Conservation (phyloP, 2,797 vertebrate genomes). For the Melanotaenia maccullochi region DNA sequence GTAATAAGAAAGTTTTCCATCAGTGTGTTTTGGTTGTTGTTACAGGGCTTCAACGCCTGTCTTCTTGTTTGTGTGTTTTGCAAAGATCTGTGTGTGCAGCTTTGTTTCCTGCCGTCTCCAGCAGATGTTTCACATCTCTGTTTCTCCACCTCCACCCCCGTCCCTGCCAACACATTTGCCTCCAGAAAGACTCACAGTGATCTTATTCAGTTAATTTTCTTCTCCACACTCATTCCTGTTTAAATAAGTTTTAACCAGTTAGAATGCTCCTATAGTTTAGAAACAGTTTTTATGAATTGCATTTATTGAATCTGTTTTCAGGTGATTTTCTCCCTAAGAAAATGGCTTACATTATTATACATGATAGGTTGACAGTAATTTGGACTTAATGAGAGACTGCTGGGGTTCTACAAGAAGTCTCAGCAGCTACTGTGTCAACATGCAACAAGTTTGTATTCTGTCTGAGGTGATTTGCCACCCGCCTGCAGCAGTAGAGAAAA, state of each 20-base stretch:
- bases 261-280: neutral
- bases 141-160: conserved; percentile 35
- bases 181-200: conserved; percentile 25
- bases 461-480: conserved; percentile 20
- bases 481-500: neutral
- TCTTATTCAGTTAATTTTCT: conserved; percentile 32
- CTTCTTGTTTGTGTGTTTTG: conserved; percentile 27
- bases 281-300: conserved; percentile 1
- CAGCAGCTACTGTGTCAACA: conserved; percentile 31
- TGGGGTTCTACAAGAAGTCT: conserved; percentile 15
- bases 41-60: neutral
- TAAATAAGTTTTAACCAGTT: conserved; percentile 11
- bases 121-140: conserved; percentile 67
- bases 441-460: conserved; percentile 27
- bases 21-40: conserved; percentile 8
- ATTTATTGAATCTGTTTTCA: conserved; percentile 8
- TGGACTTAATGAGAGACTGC: conserved; percentile 16
- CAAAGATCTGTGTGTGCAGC: conserved; percentile 38
- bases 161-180: conserved; percentile 37
- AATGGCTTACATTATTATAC: neutral
- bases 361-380: conserved; percentile 22
- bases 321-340: conserved; percentile 16
- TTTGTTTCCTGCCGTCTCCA: conserved; percentile 41
- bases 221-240: conserved; percentile 4
- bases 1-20: neutral